These are phyloP conservation scores for Hyppa rectilinea DNA, from an alignment of 2,888 invertebrate genomes.

Conservation along the genomic window DNA sequence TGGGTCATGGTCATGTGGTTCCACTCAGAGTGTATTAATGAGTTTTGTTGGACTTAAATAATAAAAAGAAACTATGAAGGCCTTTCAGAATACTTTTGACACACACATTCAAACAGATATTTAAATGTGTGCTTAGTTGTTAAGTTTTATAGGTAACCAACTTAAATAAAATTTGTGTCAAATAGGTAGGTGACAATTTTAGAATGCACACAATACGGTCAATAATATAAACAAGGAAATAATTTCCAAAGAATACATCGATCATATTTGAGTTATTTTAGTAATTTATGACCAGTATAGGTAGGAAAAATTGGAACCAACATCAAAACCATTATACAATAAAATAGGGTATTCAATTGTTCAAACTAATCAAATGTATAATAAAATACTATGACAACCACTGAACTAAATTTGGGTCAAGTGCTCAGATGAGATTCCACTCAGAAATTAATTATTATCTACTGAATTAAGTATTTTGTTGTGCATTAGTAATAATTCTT, in stretches of 20 bases:
- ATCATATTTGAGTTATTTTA: background rate
- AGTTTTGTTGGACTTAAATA: slow-evolving; percentile 19
- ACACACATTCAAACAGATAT: background rate
- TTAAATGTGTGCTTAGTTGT: no score
- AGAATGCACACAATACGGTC: background rate
- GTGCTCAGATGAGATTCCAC: slow-evolving; percentile 23
- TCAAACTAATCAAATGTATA: background rate
- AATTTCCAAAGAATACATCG: background rate
- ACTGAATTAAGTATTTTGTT: background rate
- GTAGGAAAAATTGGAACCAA: background rate
- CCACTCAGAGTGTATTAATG: slow-evolving; percentile 42
- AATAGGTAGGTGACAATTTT: background rate
- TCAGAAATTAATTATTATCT: background rate
- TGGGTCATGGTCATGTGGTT: slow-evolving; percentile 74
- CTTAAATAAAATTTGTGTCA: background rate
- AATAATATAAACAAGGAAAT: background rate
- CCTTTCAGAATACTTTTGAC: background rate
- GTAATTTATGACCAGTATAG: background rate
- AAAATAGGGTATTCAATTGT: background rate
- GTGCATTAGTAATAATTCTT: background rate
- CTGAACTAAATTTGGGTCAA: slow-evolving; percentile 48
- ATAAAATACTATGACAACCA: slow-evolving; percentile 19
- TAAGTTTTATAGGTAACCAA: background rate
- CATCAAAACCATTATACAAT: background rate
- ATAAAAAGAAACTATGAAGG: slow-evolving; percentile 12